A percentile compares a stretch with the other conserved stretches of the same genome.
Conservation (phyloP, 2,888 invertebrate genomes). For the Sialis lutaria region DNA sequence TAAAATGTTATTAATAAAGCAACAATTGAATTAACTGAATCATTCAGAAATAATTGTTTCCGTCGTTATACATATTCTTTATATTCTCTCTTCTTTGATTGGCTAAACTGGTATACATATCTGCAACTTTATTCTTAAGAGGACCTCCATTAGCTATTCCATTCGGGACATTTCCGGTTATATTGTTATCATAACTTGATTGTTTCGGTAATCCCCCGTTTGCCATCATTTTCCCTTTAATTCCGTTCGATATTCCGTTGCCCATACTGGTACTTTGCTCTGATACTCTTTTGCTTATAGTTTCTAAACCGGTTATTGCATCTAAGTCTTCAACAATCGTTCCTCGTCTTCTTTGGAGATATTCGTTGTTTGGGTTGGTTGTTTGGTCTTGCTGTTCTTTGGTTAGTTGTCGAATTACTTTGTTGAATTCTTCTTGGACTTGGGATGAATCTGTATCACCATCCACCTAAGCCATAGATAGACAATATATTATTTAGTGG, state of each 20-base stretch:
- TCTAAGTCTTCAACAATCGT: constrained; percentile 19
- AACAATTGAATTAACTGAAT: not conserved
- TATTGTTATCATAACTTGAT: constrained; percentile 3
- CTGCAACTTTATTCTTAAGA: not conserved
- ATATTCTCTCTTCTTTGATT: constrained; percentile 15
- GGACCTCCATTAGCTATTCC: constrained; percentile 7
- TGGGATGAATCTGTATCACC: constrained; percentile 68
- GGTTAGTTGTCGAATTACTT: constrained; percentile 50
- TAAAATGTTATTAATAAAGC: too few relatives aligned
- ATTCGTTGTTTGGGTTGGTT: constrained; percentile 7
- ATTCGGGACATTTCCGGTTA: constrained; percentile 12
- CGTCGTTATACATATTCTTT: constrained; percentile 14
- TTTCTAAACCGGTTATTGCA: constrained; percentile 20
- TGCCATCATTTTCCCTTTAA: constrained; percentile 22
- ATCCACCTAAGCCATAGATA: constrained; percentile 44
- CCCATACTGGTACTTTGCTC: constrained; percentile 4
- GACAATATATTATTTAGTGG: too few relatives aligned
- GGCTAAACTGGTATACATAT: not conserved
- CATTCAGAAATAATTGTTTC: constrained; percentile 4
- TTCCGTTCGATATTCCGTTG: constrained; percentile 28
- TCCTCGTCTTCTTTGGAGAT: constrained; percentile 9
- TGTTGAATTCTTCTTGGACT: constrained; percentile 61
- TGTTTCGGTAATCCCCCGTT: constrained; percentile 20
- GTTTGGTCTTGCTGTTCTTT: constrained; percentile 27
- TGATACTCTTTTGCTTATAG: constrained; percentile 19